These are phyloP conservation scores for Brassicogethes aeneus DNA, from an alignment of 2,888 invertebrate genomes.

Conservation along the genomic window DNA sequence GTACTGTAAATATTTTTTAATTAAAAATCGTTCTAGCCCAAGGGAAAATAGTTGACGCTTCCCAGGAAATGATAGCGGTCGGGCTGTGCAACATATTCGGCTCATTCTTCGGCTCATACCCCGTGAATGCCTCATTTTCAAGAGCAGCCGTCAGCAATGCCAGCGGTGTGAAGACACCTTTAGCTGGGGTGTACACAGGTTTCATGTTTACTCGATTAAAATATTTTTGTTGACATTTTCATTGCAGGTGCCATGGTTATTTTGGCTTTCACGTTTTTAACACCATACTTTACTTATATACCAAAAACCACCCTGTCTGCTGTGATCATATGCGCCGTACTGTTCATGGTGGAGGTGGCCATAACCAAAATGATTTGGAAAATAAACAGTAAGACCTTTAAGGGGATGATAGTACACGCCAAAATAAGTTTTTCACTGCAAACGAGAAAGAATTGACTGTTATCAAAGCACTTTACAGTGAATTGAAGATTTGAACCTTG, in stretches of 20 bases:
- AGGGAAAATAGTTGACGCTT: slow-evolving; percentile 63
- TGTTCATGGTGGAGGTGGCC: slow-evolving; percentile 61
- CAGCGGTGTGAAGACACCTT: slow-evolving; percentile 67
- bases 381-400: slow-evolving; percentile 49
- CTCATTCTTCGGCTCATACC: slow-evolving; percentile 69
- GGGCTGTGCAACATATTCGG: slow-evolving; percentile 67
- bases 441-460: not conserved
- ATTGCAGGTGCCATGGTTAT: slow-evolving; percentile 48
- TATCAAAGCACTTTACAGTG: too few species aligned
- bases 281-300: slow-evolving; percentile 67
- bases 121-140: slow-evolving; percentile 66
- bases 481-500: too few species aligned
- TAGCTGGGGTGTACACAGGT: slow-evolving; percentile 68
- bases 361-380: slow-evolving; percentile 56
- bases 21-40: slow-evolving; percentile 52
- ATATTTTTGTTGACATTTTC: not conserved
- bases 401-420: too few species aligned
- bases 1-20: not conserved
- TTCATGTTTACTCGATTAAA: slow-evolving; percentile 14
- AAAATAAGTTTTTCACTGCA: not conserved
- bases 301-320: slow-evolving; percentile 60
- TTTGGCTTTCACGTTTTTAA: slow-evolving; percentile 59
- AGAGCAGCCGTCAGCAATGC: slow-evolving; percentile 73
- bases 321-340: slow-evolving; percentile 63
- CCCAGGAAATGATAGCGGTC: slow-evolving; percentile 72